These are phyloP conservation scores for Drosophila kuntzei DNA, from an alignment of 2,888 invertebrate genomes.

Conservation along the genomic window DNA sequence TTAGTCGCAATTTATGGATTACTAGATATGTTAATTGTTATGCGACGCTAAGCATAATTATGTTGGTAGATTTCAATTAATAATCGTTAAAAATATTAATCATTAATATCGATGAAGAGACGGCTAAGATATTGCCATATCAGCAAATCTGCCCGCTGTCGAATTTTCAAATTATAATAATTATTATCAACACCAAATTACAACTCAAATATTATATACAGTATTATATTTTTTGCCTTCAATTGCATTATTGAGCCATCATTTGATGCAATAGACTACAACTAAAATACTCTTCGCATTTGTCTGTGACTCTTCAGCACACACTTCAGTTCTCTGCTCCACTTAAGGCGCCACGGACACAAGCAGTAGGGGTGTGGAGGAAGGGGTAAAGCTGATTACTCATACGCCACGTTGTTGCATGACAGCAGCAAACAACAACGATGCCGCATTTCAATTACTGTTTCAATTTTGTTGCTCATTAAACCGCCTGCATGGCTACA, in stretches of 20 bases:
- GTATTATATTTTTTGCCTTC: neutral
- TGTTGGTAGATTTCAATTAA: too few relatives aligned
- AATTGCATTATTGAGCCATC: slow-evolving; percentile 43
- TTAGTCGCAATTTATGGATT: neutral
- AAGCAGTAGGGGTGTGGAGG: neutral
- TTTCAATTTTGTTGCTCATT: slow-evolving; percentile 77
- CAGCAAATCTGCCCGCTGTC: too few relatives aligned
- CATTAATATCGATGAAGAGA: too few relatives aligned
- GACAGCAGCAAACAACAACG: slow-evolving; percentile 33
- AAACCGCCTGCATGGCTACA: slow-evolving; percentile 58
- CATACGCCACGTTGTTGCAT: slow-evolving; percentile 57
- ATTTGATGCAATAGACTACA: slow-evolving; percentile 43
- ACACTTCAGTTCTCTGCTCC: slow-evolving; percentile 31
- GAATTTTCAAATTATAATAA: too few relatives aligned
- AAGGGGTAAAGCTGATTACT: slow-evolving; percentile 54
- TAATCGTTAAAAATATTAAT: too few relatives aligned
- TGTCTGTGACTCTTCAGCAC: slow-evolving; percentile 15
- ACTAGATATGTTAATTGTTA: neutral
- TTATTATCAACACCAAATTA: too few relatives aligned
- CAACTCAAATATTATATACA: neutral
- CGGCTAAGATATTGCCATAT: neutral
- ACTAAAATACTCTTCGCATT: slow-evolving; percentile 15
- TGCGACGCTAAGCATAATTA: neutral
- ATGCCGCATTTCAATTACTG: slow-evolving; percentile 66
- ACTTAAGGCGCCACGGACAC: slow-evolving; percentile 54